Evolutionary conservation across 2,888 invertebrate genomes (phyloP), one percentile per base, ranked within the genome.

Genomic region (Piscicola geometra): DNA sequence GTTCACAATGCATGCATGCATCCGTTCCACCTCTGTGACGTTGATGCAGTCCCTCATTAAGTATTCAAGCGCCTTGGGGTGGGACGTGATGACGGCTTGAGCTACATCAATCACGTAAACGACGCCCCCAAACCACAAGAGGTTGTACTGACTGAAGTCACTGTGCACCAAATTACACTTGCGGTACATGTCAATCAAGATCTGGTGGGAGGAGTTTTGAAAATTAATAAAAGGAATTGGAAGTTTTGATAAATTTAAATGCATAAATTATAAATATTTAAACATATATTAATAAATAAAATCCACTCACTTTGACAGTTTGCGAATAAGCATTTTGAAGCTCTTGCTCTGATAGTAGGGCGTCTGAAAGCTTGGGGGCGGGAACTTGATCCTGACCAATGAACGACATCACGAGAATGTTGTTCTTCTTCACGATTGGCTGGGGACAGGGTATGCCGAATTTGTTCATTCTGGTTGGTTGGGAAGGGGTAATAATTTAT

Each of bases 111-210:
- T 90, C 60, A 89, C 84, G 83, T 86, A 88, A 30, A 87, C 86
- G 71, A 84, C 82, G 35, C 84, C 85, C 21, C 88, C 81, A 77
- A 87, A 85, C 87, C 89, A 89, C 64, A 89, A 83, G 76, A 90
- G 83, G 82, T 89, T 89, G 85, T 88, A 89, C 82, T 89, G 89
- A 79, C 88, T 88, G 72, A 90, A 82, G 82, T 89, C 89, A 0
- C 88, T 88, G 82, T 89, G 89, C 1, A 89, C 88, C 74, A 90
- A 83, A n/a, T 83, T 83, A 79, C 88, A 89, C 41, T 87, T 84
- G 3, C 83, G 82, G 82, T 88, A 89, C 82, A 89, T 81, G 64
- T 82, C 84, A 77, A 83, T 83, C 85, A 89, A 86, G 30, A 73
- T 73, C 73, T 73, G 25, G 2, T 56, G 21, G 60, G 60, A 56